Evolutionary conservation across 1,140 invertebrate genomes (phyloP).

Genomic region (Scaptomyza montana): DNA sequence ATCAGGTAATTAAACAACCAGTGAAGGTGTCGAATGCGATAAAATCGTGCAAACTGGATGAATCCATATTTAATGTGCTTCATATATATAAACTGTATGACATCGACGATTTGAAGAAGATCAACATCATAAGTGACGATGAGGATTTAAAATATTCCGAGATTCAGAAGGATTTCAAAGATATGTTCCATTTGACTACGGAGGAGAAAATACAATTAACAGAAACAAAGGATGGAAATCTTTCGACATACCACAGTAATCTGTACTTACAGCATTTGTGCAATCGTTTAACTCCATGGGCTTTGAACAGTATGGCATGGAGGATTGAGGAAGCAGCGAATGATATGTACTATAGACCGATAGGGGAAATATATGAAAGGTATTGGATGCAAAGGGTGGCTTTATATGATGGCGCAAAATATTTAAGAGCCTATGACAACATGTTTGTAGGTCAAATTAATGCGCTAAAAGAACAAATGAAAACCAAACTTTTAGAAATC

Average conservation of each 20-base stretch:
- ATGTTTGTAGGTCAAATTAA: constrained; percentile 45
- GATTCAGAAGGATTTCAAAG: constrained; percentile 64
- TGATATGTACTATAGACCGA: no score
- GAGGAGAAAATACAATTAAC: constrained; percentile 85
- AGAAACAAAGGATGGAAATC: constrained; percentile 83
- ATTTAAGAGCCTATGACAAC: constrained; percentile 84
- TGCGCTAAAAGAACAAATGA: constrained; percentile 83
- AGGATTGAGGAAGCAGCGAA: no score
- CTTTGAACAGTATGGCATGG: neutral
- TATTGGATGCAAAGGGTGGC: no score
- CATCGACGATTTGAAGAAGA: constrained; percentile 46
- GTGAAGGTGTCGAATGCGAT: constrained; percentile 81
- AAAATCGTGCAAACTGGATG: constrained; percentile 89
- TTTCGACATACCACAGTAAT: constrained; percentile 47
- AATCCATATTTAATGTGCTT: constrained; percentile 89
- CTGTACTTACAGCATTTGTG: constrained; percentile 83
- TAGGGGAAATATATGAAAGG: no score
- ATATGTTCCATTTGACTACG: constrained; percentile 85
- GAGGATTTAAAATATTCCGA: constrained; percentile 55
- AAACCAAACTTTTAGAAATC: constrained; percentile 85
- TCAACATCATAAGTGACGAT: constrained; percentile 64
- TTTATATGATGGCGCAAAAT: neutral
- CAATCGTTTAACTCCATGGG: constrained; percentile 84
- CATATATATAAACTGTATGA: constrained; percentile 24
- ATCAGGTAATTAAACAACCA: constrained; percentile 18